Conservation (phyloP, 2,113 vertebrate species). For the Aldabrachelys gigantea region DNA sequence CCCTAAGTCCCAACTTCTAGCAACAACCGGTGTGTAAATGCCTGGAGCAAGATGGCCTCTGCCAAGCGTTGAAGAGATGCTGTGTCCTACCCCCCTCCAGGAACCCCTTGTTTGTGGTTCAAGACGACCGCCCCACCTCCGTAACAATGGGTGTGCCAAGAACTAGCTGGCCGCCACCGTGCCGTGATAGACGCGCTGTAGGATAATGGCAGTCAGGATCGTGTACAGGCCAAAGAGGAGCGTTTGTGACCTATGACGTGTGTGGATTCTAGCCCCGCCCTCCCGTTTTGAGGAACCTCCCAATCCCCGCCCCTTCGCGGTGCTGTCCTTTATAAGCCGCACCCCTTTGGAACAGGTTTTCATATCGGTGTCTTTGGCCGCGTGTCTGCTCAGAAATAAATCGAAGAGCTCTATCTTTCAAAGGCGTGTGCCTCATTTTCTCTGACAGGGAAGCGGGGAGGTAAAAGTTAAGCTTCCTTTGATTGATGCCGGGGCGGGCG, state of each 20-base stretch:
- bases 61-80: background rate
- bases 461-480: too few species aligned
- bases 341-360: constrained; percentile 57
- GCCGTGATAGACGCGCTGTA: background rate
- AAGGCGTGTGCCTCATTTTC: background rate
- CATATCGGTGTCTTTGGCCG: constrained; percentile 60
- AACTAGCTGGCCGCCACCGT: background rate
- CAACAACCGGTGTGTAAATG: background rate
- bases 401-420: constrained; percentile 57
- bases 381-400: constrained; percentile 56
- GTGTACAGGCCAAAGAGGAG: constrained; percentile 1
- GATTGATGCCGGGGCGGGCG: background rate
- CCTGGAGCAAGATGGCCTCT: background rate
- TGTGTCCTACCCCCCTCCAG: background rate
- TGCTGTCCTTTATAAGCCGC: constrained; percentile 39
- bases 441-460: background rate
- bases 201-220: background rate
- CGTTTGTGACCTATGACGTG: constrained; percentile 11
- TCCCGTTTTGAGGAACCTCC: background rate
- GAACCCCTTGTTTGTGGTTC: background rate
- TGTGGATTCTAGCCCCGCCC: background rate
- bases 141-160: background rate
- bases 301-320: constrained; percentile 11
- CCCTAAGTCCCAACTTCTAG: background rate
- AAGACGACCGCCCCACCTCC: background rate